Evolutionary conservation across 2,888 invertebrate genomes (phyloP), one percentile per base, ranked within the genome.

Genomic region (Agrypnus murinus): DNA sequence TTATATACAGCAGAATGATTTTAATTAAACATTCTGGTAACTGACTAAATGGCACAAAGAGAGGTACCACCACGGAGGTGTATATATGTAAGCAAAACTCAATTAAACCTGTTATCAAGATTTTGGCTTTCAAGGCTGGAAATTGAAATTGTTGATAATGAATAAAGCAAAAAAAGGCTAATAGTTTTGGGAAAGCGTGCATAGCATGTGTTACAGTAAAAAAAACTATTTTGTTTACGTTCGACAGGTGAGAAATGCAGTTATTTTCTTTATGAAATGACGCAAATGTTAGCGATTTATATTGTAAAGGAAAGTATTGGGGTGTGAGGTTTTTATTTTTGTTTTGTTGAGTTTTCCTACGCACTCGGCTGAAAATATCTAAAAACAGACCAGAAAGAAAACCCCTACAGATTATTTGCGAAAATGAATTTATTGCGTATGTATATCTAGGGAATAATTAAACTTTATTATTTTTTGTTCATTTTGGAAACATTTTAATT

Each of bases 211-310:
- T n/a, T n/a, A n/a, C n/a, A n/a, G n/a, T n/a, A n/a, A n/a, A n/a
- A n/a, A 14, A 43, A 38, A 15, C 43, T 14, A 43, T 43, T 43
- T 43, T 15, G 15, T 15, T 25, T 43, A 10, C 7, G 9, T 43
- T 43, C 43, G 43, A 43, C 43, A 43, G 43, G 43, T 43, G 43
- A 43, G 15, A 43, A 43, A 43, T 43, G 12, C 14, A 43, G 43
- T 43, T 43, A 43, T 43, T 43, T 43, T 14, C 7, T 43, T 43
- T 43, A 12, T 14, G 43, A 43, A 43, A 25, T 14, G 43, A 14
- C 43, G 15, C 14, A 43, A 43, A 43, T 43, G 12, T 14, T 15
- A 15, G 43, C 15, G 14, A 43, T 43, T 43, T 40, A 40, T 40
- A 40, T n/a, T n/a, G n/a, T n/a, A n/a, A n/a, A n/a, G n/a, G n/a